These are phyloP conservation scores for Enchytraeus crypticus DNA, from an alignment of 2,888 invertebrate species.

Conservation along the genomic window DNA sequence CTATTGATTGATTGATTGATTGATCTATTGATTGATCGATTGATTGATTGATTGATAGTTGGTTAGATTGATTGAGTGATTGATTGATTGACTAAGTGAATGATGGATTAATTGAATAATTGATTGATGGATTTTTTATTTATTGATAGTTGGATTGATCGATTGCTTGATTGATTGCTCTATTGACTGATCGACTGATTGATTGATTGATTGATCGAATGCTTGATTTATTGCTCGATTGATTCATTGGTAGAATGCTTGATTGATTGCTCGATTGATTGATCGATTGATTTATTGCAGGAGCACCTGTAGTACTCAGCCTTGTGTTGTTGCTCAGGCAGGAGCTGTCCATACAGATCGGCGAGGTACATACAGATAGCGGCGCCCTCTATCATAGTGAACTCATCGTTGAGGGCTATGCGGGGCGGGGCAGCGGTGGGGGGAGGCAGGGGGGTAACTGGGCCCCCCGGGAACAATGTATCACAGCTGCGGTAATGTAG, in stretches of 20 bases:
- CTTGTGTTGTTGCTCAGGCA: conserved; percentile 27
- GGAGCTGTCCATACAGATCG: conserved; percentile 30
- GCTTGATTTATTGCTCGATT: too few relatives aligned
- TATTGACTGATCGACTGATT: not conserved
- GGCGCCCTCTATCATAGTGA: conserved; percentile 33
- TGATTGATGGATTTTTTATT: too few relatives aligned
- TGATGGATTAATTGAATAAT: too few relatives aligned
- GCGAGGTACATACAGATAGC: conserved; percentile 38
- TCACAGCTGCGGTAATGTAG: not conserved
- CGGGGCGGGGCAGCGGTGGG: conserved; percentile 31
- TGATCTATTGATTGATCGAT: too few relatives aligned
- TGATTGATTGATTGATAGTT: too few relatives aligned
- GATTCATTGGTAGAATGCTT: not conserved
- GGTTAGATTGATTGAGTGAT: too few relatives aligned
- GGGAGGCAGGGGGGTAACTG: conserved; percentile 31
- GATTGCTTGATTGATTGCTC: not conserved
- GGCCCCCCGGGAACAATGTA: conserved; percentile 14
- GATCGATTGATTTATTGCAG: not conserved
- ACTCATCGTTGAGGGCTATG: conserved; percentile 30
- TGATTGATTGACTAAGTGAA: too few relatives aligned
- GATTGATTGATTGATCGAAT: too few relatives aligned
- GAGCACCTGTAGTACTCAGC: conserved; percentile 33
- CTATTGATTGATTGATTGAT: too few relatives aligned
- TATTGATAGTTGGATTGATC: not conserved
- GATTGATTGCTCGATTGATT: not conserved